Percentiles rank a stretch among this genome's conserved stretches.
phyloP scores from a whole-genome alignment of 2,797 vertebrate genomes.

The Takifugu rubripes region DNA sequence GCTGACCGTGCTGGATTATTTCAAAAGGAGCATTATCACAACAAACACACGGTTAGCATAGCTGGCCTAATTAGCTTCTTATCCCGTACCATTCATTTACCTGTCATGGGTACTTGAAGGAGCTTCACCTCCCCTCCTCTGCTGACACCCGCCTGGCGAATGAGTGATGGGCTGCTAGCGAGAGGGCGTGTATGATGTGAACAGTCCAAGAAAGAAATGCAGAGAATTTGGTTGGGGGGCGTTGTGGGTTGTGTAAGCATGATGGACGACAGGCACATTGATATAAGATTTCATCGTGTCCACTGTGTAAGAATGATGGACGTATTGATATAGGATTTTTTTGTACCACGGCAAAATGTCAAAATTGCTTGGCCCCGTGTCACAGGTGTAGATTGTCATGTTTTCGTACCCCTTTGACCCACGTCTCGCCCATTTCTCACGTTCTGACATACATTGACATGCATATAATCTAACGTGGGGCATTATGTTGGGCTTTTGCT shows the following conservation, averaged over 20 bases:
- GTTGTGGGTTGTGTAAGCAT: slow-evolving; percentile 34
- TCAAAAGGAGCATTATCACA: slow-evolving; percentile 23
- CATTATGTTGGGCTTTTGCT: too few species aligned
- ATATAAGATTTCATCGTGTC: slow-evolving; percentile 8
- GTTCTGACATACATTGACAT: too few species aligned
- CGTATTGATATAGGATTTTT: slow-evolving; percentile 18
- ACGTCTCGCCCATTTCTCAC: too few species aligned
- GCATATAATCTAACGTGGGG: too few species aligned
- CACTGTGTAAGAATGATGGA: slow-evolving; percentile 32
- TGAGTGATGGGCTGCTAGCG: slow-evolving; percentile 51
- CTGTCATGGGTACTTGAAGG: slow-evolving; percentile 42
- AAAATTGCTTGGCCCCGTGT: slow-evolving; percentile 36
- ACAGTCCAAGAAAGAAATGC: slow-evolving; percentile 26
- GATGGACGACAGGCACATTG: slow-evolving; percentile 23
- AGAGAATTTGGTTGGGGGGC: slow-evolving; percentile 17
- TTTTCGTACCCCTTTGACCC: too few species aligned
- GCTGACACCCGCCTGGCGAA: slow-evolving; percentile 38
- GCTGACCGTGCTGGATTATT: slow-evolving; percentile 35
- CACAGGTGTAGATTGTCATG: background rate
- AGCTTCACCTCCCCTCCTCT: slow-evolving; percentile 22
- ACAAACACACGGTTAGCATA: slow-evolving; percentile 26
- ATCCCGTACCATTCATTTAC: slow-evolving; percentile 53
- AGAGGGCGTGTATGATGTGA: slow-evolving; percentile 35
- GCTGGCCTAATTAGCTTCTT: slow-evolving; percentile 47
- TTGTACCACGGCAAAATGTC: slow-evolving; percentile 16